These are phyloP conservation scores for Halichondria panicea DNA, from an alignment of 37 sponge, comb jelly and placozoan genomes.

Conservation along the genomic window DNA sequence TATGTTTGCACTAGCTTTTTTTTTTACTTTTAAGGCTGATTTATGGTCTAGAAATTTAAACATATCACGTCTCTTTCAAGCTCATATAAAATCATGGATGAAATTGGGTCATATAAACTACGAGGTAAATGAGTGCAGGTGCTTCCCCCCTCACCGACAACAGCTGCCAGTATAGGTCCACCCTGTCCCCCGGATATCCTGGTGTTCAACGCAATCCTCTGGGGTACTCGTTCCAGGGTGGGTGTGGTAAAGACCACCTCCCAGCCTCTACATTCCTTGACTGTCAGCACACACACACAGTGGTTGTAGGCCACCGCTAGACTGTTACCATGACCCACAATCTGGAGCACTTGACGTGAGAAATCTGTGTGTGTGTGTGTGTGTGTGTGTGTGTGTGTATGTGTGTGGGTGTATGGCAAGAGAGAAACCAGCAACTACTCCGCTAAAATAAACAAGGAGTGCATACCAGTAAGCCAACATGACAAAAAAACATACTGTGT, in stretches of 20 bases:
- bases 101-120: neutral
- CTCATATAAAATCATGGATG: too few relatives aligned
- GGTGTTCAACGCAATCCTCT: slow-evolving; percentile 80
- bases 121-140: neutral
- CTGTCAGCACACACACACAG: slow-evolving; percentile 74
- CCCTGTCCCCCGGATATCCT: slow-evolving; percentile 29
- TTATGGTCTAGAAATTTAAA: too few relatives aligned
- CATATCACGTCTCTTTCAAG: too few relatives aligned
- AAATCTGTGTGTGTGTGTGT: slow-evolving; percentile 37
- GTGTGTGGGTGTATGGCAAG: too few relatives aligned
- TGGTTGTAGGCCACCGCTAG: slow-evolving; percentile 83
- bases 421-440: neutral
- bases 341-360: slow-evolving; percentile 48
- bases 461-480: too few relatives aligned
- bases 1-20: too few relatives aligned
- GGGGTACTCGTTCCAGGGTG: slow-evolving; percentile 60
- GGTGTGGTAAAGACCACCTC: slow-evolving; percentile 82
- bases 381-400: too few relatives aligned
- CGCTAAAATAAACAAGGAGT: neutral
- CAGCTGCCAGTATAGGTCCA: slow-evolving; percentile 67
- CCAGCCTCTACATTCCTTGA: slow-evolving; percentile 82
- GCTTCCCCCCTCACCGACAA: slow-evolving; percentile 28
- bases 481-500: too few relatives aligned
- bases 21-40: too few relatives aligned
- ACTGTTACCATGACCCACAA: slow-evolving; percentile 84